A percentile compares a stretch with the other conserved stretches of the same genome.
phyloP scores from a whole-genome alignment of 2,113 vertebrate species.

The Heptranchias perlo region DNA sequence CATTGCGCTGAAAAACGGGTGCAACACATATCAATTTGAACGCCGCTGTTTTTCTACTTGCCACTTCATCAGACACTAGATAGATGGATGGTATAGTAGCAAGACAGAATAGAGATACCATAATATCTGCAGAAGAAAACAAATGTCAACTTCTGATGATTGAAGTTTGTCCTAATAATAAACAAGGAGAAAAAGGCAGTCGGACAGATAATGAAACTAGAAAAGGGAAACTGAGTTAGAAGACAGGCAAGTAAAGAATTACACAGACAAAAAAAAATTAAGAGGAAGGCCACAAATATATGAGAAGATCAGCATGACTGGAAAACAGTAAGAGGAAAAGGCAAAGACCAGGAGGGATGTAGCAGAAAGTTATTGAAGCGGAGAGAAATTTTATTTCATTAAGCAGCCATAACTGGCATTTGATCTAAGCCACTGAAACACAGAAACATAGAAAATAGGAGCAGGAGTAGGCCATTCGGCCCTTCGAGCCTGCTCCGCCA shows the following conservation, averaged over 20 bases:
- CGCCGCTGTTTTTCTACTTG: no score
- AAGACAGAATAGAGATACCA: background rate
- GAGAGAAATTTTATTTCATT: background rate
- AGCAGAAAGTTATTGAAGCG: background rate
- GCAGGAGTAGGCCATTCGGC: no score
- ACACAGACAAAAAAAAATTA: background rate
- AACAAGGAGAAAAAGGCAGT: background rate
- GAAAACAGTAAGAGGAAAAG: background rate
- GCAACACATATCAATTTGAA: no score
- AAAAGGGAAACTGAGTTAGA: background rate
- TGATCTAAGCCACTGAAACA: background rate
- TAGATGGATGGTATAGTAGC: background rate
- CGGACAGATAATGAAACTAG: background rate
- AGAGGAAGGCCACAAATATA: background rate
- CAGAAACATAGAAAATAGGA: no score
- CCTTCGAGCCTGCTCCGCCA: no score
- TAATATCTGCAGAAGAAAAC: background rate
- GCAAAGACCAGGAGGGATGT: background rate
- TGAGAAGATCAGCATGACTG: background rate
- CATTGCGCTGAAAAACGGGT: background rate
- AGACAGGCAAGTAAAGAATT: background rate
- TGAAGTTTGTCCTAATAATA: background rate
- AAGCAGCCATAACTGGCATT: background rate
- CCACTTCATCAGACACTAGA: background rate
- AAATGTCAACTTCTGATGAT: background rate